phyloP scores from a whole-genome alignment of 2,888 invertebrate genomes.

The Cynaeus angustus region DNA sequence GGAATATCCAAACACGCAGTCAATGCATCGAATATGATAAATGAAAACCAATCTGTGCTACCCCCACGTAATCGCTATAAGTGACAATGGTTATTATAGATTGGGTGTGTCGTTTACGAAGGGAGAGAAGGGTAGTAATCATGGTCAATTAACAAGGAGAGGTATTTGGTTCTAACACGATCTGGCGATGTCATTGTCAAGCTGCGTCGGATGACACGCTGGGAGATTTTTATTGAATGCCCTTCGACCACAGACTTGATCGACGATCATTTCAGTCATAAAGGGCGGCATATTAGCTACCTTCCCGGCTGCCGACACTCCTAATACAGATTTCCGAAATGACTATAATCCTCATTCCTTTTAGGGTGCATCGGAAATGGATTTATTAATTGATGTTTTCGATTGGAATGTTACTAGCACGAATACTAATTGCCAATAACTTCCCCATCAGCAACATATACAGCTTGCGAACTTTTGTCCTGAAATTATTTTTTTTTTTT shows the following conservation, averaged over 20 bases:
- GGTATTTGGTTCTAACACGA: slow-evolving; percentile 66
- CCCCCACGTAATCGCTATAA: slow-evolving; percentile 64
- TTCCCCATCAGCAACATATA: slow-evolving; percentile 4
- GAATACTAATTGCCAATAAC: slow-evolving; percentile 26
- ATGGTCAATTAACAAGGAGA: slow-evolving; percentile 67
- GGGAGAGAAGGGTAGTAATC: slow-evolving; percentile 64
- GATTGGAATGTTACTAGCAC: slow-evolving; percentile 9
- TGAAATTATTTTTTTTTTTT: slow-evolving; percentile 1
- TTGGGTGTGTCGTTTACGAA: slow-evolving; percentile 53
- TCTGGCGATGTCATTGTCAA: slow-evolving; percentile 62
- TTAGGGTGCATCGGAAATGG: slow-evolving; percentile 56
- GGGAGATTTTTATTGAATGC: slow-evolving; percentile 62
- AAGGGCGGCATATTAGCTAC: slow-evolving; percentile 46
- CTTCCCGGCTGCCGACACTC: slow-evolving; percentile 41
- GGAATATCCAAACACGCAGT: slow-evolving; percentile 15
- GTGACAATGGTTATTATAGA: slow-evolving; percentile 64
- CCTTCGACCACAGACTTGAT: slow-evolving; percentile 62
- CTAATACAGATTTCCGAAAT: slow-evolving; percentile 49
- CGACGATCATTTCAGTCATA: slow-evolving; percentile 53
- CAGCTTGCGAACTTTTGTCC: neutral
- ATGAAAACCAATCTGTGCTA: slow-evolving; percentile 67
- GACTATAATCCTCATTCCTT: slow-evolving; percentile 46
- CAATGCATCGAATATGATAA: slow-evolving; percentile 58
- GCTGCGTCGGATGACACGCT: slow-evolving; percentile 60
- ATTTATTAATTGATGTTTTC: slow-evolving; percentile 52